Evolutionary conservation across 2,888 invertebrate genomes (phyloP).

Genomic region (Ornithoptera priamus): DNA sequence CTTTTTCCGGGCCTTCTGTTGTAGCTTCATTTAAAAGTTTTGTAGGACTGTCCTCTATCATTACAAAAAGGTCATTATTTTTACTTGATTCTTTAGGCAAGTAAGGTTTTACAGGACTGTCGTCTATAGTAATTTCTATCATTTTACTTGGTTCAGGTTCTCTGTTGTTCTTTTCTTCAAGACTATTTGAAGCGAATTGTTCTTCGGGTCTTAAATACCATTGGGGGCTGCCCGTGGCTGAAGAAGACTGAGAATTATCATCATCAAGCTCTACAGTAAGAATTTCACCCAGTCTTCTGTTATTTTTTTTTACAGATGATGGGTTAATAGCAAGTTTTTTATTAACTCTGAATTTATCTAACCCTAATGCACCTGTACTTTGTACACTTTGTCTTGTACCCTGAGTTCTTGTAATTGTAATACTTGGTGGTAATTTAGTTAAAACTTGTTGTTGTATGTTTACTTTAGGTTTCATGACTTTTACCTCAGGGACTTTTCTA

Average conservation of each 20-base stretch:
- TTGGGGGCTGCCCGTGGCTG: conserved; percentile 49
- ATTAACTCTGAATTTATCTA: conserved; percentile 8
- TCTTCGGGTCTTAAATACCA: conserved; percentile 74
- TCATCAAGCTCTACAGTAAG: conserved; percentile 67
- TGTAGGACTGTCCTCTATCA: conserved; percentile 68
- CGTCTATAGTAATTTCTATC: conserved; percentile 72
- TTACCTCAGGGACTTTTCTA: conserved; percentile 34
- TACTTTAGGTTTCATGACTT: conserved; percentile 36
- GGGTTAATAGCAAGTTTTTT: conserved; percentile 30
- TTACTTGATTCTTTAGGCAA: conserved; percentile 46
- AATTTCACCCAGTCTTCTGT: conserved; percentile 36
- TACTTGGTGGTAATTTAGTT: conserved; percentile 55
- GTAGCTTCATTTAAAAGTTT: conserved; percentile 43
- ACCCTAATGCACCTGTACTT: not conserved
- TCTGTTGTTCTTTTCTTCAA: conserved; percentile 53
- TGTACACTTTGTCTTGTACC: not conserved
- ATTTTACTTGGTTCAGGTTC: conserved; percentile 53
- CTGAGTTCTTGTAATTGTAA: conserved; percentile 54
- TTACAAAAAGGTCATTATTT: conserved; percentile 55
- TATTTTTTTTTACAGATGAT: conserved; percentile 18
- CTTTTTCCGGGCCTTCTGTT: conserved; percentile 42
- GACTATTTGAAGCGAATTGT: conserved; percentile 32
- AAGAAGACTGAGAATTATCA: conserved; percentile 40
- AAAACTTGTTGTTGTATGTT: conserved; percentile 40
- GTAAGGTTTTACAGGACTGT: conserved; percentile 63